Evolutionary conservation across 2,797 vertebrate genomes (phyloP), one percentile per base, ranked within the genome.

Genomic region (Okamejei kenojei): DNA sequence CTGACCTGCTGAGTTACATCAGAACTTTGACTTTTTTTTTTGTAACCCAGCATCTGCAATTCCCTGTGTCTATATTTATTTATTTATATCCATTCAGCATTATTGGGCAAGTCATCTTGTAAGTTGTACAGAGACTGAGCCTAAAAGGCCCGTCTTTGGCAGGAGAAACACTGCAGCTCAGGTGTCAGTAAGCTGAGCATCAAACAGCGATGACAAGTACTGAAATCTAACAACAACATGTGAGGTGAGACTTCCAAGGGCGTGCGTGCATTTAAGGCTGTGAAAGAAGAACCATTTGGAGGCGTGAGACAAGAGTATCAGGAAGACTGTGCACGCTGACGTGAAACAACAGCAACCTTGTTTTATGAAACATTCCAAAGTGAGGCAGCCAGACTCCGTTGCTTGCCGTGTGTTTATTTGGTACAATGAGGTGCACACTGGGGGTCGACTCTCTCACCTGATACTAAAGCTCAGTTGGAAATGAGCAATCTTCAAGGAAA

Each of bases 211-310:
- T 84, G 54, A 84, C 54, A 84, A 88, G 17, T 19, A 9, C 61
- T 68, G 84, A 88, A 68, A 68, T 88, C 8, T 88, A 68, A 35
- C 84, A 88, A 88, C 84, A 88, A 88, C 84, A 68, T 68, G 58
- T 86, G 84, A 88, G 63, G 84, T 88, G 84, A 88, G 84, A 88
- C 63, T 88, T 88, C 84, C 84, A 88, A 88, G 84, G n/a, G 84
- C 15, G 63, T 21, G 61, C 10, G 17, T 88, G 84, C 63, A 88
- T 88, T 88, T 88, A 88, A 68, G 63, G 61, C 84, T 88, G 84
- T 68, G 61, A 88, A 86, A 65, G 29, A 65, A 65, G 81, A 86
- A 63, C 26, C 61, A 86, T n/a, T 86, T 84, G 81, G 61, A 68
- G n/a, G 84, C 35, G 63, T 21, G 63, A 88, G 84, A 88, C n/a